Evolutionary conservation across 2,888 invertebrate genomes (phyloP).

Genomic region (Phrixothrix hirtus): DNA sequence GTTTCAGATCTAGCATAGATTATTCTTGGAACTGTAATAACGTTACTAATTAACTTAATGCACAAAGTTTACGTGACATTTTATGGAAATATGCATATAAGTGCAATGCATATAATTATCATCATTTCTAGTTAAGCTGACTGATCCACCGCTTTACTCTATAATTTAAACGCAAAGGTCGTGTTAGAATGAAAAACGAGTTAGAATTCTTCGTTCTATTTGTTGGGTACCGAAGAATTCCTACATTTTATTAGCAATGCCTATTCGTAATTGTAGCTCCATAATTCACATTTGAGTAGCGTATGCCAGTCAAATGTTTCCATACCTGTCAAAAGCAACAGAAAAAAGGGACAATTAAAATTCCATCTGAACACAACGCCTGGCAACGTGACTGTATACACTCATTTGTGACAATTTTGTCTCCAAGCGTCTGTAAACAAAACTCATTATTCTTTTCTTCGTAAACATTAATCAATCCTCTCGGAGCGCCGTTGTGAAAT

Average conservation of each 20-base stretch:
- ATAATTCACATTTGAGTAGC: constrained; percentile 27
- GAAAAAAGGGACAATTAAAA: constrained; percentile 47
- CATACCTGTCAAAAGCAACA: constrained; percentile 31
- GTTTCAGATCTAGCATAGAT: constrained; percentile 5
- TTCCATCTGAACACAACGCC: constrained; percentile 41
- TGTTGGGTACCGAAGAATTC: constrained; percentile 7
- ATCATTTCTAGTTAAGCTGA: constrained; percentile 15
- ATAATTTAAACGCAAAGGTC: constrained; percentile 16
- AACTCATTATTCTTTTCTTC: constrained; percentile 47
- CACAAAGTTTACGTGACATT: constrained; percentile 23
- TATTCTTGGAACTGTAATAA: constrained; percentile 24
- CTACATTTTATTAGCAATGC: constrained; percentile 2
- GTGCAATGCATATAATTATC: constrained; percentile 21
- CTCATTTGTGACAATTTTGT: constrained; percentile 44
- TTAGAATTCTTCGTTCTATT: no score
- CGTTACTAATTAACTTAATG: constrained; percentile 18
- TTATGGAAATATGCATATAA: constrained; percentile 29
- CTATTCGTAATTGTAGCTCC: constrained; percentile 30
- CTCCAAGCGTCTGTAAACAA: constrained; percentile 41
- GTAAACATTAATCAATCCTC: constrained; percentile 46
- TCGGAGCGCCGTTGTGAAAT: constrained; percentile 29
- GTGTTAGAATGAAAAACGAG: constrained; percentile 15
- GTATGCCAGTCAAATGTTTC: constrained; percentile 33
- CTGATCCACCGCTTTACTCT: constrained; percentile 28
- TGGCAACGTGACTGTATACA: constrained; percentile 29